Evolutionary conservation across 2,113 vertebrate genomes (phyloP).

Genomic region (Pavo muticus): DNA sequence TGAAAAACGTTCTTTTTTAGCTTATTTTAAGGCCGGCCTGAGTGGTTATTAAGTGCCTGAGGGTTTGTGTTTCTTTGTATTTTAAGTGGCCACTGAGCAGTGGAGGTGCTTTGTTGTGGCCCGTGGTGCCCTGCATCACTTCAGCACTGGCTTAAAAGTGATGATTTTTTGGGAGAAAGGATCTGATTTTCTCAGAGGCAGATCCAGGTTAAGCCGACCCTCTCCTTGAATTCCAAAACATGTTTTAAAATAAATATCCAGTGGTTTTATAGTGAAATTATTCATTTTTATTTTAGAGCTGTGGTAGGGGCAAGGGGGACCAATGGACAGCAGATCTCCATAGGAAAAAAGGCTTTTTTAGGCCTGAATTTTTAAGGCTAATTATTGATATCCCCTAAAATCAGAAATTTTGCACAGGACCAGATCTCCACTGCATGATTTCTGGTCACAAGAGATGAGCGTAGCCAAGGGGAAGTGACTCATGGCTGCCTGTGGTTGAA

Average conservation of each 20-base stretch:
- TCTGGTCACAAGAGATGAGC: slow-evolving; percentile 38
- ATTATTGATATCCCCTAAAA: slow-evolving; percentile 9
- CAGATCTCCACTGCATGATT: background rate
- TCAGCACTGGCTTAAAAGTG: fast-evolving
- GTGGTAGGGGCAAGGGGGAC: background rate
- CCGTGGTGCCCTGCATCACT: background rate
- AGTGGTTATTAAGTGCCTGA: background rate
- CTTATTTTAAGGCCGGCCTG: background rate
- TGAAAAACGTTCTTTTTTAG: background rate
- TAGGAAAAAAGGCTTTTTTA: background rate
- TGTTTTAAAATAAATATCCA: background rate
- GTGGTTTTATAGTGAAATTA: background rate
- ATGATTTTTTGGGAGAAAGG: fast-evolving
- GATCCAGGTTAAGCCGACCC: background rate
- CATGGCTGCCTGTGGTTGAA: slow-evolving; percentile 37
- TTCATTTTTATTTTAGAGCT: background rate
- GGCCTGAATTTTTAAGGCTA: background rate
- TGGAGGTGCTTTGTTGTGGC: background rate
- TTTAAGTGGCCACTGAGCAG: background rate
- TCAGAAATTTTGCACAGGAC: background rate
- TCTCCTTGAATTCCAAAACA: background rate
- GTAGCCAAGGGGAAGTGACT: slow-evolving; percentile 54
- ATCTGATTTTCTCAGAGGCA: background rate
- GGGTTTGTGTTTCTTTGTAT: background rate
- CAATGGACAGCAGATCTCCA: background rate